Evolutionary conservation across 2,888 invertebrate genomes (phyloP).

Genomic region (Tipula unca): DNA sequence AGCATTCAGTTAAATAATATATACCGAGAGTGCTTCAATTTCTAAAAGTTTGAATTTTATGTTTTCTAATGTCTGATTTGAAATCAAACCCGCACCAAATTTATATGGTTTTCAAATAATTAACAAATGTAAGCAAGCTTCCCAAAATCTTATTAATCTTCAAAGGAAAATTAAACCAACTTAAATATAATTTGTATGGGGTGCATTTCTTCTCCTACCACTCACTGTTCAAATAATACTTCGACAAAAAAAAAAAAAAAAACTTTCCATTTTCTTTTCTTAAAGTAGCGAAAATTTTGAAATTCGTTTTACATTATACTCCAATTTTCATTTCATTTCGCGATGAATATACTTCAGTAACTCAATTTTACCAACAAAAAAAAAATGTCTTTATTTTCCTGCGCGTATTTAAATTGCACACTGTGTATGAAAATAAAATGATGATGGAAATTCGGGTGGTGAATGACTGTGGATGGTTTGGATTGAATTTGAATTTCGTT

Average conservation of each 20-base stretch:
- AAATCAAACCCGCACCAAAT: too few species aligned
- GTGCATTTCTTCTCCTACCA: neutral
- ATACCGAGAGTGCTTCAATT: too few species aligned
- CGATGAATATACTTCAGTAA: conserved; percentile 8
- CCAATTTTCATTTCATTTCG: neutral
- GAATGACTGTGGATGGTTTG: neutral
- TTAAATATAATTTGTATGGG: neutral
- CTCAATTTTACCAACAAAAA: neutral
- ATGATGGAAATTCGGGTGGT: neutral
- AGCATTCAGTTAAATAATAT: too few species aligned
- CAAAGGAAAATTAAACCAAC: neutral
- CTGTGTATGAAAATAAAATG: neutral
- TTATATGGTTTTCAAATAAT: neutral
- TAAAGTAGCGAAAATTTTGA: neutral
- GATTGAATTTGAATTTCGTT: neutral
- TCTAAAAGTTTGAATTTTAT: too few species aligned
- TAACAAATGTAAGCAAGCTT: neutral
- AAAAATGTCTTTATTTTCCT: neutral
- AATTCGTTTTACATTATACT: neutral
- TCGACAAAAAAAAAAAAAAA: neutral
- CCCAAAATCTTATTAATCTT: neutral
- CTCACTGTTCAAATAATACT: neutral
- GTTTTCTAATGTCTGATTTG: too few species aligned
- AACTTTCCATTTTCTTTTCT: neutral
- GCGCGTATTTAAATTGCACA: neutral